Percentiles rank a stretch among this genome's conserved stretches.
Evolutionary conservation across 2,888 invertebrate species (phyloP).

Genomic region (Nomada fucata): DNA sequence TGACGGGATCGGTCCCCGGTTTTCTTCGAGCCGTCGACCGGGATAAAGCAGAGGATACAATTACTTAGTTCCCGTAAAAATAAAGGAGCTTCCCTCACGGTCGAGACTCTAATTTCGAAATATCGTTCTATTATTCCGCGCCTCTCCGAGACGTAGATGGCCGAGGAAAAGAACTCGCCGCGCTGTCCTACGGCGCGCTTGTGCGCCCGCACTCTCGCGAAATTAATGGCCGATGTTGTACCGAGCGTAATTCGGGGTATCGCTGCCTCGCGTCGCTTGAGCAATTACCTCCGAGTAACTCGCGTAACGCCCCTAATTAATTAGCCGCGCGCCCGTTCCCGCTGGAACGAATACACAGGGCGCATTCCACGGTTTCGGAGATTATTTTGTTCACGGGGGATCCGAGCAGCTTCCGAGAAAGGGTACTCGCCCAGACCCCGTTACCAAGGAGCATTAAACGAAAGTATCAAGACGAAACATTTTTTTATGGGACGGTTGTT

Average conservation of each 20-base stretch:
- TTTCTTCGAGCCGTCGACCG: neutral
- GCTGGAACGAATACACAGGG: constrained; percentile 39
- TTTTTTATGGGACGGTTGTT: neutral
- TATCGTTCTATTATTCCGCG: constrained; percentile 20
- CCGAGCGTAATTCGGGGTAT: constrained; percentile 32
- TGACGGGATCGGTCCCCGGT: neutral
- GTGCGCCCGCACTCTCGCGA: constrained; percentile 12
- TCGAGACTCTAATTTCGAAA: constrained; percentile 21
- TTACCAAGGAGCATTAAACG: neutral
- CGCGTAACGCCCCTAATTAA: constrained; percentile 47
- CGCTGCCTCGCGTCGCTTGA: constrained; percentile 15
- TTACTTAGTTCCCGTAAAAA: constrained; percentile 11
- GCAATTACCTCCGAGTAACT: constrained; percentile 53
- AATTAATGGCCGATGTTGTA: constrained; percentile 50
- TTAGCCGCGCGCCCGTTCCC: constrained; percentile 26
- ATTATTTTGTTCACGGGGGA: constrained; percentile 22
- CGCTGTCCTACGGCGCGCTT: neutral
- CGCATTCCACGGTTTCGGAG: neutral
- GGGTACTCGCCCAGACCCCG: neutral
- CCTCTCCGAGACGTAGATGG: neutral
- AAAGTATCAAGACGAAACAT: neutral
- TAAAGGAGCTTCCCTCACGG: neutral
- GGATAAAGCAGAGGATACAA: constrained; percentile 21
- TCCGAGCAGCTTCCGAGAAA: too few relatives aligned
- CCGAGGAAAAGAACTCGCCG: constrained; percentile 6